These are phyloP conservation scores for Sebastolobus alascanus DNA, from an alignment of 2,797 vertebrate species.

Conservation along the genomic window DNA sequence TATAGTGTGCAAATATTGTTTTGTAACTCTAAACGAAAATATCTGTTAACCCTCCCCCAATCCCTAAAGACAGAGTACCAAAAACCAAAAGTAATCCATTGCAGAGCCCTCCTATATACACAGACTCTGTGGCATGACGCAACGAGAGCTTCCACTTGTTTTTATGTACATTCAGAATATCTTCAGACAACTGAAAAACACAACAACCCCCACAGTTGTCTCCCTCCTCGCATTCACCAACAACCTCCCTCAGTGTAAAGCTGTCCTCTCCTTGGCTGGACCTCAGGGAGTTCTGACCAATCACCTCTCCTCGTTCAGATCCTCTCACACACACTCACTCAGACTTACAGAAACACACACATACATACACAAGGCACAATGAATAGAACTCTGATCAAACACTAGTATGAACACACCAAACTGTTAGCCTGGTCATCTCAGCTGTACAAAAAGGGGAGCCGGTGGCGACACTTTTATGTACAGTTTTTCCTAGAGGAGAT, in stretches of 20 bases:
- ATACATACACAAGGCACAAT: constrained; percentile 99
- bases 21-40: constrained; percentile 90
- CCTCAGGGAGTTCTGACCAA: constrained; percentile 81
- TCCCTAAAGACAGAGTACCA: constrained; percentile 84
- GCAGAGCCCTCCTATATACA: constrained; percentile 99
- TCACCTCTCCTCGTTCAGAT: constrained; percentile 72
- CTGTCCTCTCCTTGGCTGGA: constrained; percentile 86
- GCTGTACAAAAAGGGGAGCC: constrained; percentile 79
- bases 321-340: constrained; percentile 77
- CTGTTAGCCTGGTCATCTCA: constrained; percentile 85
- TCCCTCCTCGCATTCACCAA: constrained; percentile 85
- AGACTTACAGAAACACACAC: constrained; percentile 65
- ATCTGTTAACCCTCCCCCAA: constrained; percentile 73
- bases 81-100: constrained; percentile 87
- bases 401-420: constrained; percentile 92
- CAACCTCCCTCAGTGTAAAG: constrained; percentile 87
- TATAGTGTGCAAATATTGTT: constrained; percentile 99
- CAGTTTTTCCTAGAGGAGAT: constrained; percentile 75
- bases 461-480: constrained; percentile 76
- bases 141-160: constrained; percentile 96
- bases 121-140: constrained; percentile 99
- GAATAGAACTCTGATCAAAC: constrained; percentile 96
- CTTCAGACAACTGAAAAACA: constrained; percentile 94
- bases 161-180: constrained; percentile 97
- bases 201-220: constrained; percentile 87